Base-by-base conservation (phyloP, 2,888 invertebrate genomes). In the Synanthedon andrenaeformis region DNA sequence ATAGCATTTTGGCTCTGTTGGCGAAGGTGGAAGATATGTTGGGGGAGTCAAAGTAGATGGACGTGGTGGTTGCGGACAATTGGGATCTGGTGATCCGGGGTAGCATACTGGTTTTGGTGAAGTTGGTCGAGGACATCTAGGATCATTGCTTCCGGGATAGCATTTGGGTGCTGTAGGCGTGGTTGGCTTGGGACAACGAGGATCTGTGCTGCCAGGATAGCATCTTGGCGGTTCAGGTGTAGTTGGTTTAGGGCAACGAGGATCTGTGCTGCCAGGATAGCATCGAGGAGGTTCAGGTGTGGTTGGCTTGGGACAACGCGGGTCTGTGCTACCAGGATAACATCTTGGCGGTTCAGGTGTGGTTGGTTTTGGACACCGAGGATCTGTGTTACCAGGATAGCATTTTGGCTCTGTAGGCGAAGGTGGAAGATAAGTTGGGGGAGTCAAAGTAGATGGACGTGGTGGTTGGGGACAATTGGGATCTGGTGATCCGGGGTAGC, bases 121-220 rank as follows among this genome's bases (percentile, higher is more conserved):
- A 19, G 52, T 54, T 58, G 59, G 58, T 19, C 54, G 17, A 11
- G 62, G 60, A 17, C 60, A 58, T 3, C 58, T 52, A 1, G 72
- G 72, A 60, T 79, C 77, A 8, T 56, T 62, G 3, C 69, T 70
- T 52, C 77, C 78, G 13, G 79, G 79, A 53, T 61, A 67, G 49
- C 69, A 67, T 10, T 49, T 42, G 0, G 58, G 58, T 42, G 62
- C 51, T 60, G 56, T 19, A 57, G 62, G 52, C 2, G 67, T 59
- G 1, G 67, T 60, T 28, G 67, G 62, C 59, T 59, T 57, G 3
- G 72, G 72, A 57, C 78, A 78, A 14, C 72, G 58, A 0, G 79
- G 76, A 61, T 82, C 75, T 0, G 41, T 63, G 0, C 74, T 67
- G 1, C 79, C 80, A 1, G 80, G 76, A 54, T 64, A 78, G 42